A percentile compares a stretch with the other conserved stretches of the same genome.
phyloP scores from a whole-genome alignment of 2,797 vertebrate genomes.

The Chelonia mydas region DNA sequence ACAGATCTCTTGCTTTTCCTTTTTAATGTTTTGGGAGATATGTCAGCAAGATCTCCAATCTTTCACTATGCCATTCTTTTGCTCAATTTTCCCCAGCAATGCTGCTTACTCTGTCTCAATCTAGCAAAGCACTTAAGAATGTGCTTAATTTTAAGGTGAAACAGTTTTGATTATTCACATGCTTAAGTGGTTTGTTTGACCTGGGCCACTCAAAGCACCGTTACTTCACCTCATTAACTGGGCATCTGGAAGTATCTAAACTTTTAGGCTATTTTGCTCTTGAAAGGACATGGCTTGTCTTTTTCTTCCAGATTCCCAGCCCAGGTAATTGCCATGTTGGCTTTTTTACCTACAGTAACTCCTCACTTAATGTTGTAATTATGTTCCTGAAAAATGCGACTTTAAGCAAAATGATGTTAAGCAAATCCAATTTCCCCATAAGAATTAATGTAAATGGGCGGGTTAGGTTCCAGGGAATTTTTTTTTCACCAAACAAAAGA shows the following conservation, averaged over 20 bases:
- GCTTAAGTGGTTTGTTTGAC: background rate
- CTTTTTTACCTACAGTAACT: background rate
- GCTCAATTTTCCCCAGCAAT: background rate
- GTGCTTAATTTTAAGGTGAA: background rate
- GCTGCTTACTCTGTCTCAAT: background rate
- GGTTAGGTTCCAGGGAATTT: no score
- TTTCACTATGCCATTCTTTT: background rate
- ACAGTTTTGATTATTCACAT: background rate
- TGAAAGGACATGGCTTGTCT: background rate
- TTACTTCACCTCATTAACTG: background rate
- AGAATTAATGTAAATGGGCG: no score
- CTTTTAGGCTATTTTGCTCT: background rate
- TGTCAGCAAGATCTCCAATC: background rate
- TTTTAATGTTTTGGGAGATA: background rate
- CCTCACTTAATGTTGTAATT: no score
- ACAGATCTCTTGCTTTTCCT: background rate
- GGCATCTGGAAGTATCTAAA: background rate
- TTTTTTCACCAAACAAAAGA: no score
- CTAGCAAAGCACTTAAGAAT: background rate
- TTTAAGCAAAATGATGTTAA: no score
- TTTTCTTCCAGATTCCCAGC: background rate
- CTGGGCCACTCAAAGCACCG: background rate
- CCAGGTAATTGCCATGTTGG: background rate
- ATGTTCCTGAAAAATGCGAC: no score
- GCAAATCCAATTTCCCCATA: no score